phyloP scores from a whole-genome alignment of 2,797 vertebrate genomes.

The Falco naumanni region DNA sequence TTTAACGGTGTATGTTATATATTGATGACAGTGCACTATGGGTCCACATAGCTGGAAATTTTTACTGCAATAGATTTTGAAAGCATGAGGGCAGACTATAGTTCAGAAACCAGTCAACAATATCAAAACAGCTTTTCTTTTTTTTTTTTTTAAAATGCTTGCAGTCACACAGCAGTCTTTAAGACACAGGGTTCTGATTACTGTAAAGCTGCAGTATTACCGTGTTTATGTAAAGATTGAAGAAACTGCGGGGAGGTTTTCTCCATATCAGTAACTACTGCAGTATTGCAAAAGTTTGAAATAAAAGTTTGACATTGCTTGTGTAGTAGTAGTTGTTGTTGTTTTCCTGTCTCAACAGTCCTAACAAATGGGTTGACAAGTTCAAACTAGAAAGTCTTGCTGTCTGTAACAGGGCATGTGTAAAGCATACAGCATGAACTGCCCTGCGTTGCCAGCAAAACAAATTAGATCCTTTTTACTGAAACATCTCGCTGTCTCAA shows the following conservation, averaged over 20 bases:
- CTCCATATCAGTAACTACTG: not conserved
- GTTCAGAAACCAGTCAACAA: not conserved
- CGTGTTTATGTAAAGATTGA: not conserved
- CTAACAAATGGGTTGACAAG: not conserved
- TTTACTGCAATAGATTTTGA: not conserved
- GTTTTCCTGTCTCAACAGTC: not conserved
- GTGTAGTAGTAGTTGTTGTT: not conserved
- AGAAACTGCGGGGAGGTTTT: not conserved
- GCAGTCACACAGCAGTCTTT: not conserved
- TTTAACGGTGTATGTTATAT: not conserved
- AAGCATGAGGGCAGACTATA: not conserved
- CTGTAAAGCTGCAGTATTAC: not conserved
- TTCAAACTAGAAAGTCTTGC: not conserved
- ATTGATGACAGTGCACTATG: not conserved
- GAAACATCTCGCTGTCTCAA: not conserved
- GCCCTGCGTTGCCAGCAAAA: not conserved
- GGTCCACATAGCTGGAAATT: not conserved
- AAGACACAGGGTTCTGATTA: not conserved
- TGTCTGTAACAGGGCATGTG: accelerated
- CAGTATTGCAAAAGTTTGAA: not conserved
- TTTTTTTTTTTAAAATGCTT: not conserved
- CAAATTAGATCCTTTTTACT: not conserved
- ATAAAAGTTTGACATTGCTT: not conserved
- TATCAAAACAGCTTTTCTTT: not conserved
- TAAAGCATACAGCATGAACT: not conserved